Evolutionary conservation across 2,113 vertebrate genomes (phyloP), one percentile per base, ranked within the genome.

Genomic region (Zapornia atra): DNA sequence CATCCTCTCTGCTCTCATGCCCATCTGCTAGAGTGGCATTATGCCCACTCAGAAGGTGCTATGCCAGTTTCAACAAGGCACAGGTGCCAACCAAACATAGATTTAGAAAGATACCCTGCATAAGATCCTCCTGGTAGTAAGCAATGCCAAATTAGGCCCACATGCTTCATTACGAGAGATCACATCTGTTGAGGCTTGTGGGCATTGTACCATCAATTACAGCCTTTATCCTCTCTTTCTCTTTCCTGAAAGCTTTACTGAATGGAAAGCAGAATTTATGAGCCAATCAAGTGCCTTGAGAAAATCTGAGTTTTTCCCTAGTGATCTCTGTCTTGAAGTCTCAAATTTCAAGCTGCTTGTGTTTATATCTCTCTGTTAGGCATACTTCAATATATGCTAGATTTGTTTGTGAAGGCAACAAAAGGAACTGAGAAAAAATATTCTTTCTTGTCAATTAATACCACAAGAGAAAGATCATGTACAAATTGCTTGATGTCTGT

Each of bases 111-210:
- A 97, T 97, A 96, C 94, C 95, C 95, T 96, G 93, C 94, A 97
- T 96, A 98, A 97, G 97, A 97, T 97, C 89, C 97, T 98, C 97
- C 97, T 97, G 97, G 95, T 98, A 96, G 92, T 83, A 94, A 97
- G 92, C 93, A 92, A 97, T 97, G 97, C 98, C 98, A 98, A 98
- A 98, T 98, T 97, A 98, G 96, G 92, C 98, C 98, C 98, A 97
- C 96, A 97, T 98, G 98, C 97, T 98, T 98, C 97, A 98, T 98
- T 98, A 98, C 63, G 82, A 97, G 96, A 88, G 95, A 96, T 97
- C 98, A 98, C 98, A 98, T 98, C 98, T 98, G 98, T 97, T 98
- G 97, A 97, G 96, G 98, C 97, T 97, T 97, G 97, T 98, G 97
- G 97, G 97, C 96, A 98, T 97, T 98, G 93, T 97, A 97, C 87